Base-by-base conservation (phyloP, 2,888 invertebrate species). In the Athetis lepigone region DNA sequence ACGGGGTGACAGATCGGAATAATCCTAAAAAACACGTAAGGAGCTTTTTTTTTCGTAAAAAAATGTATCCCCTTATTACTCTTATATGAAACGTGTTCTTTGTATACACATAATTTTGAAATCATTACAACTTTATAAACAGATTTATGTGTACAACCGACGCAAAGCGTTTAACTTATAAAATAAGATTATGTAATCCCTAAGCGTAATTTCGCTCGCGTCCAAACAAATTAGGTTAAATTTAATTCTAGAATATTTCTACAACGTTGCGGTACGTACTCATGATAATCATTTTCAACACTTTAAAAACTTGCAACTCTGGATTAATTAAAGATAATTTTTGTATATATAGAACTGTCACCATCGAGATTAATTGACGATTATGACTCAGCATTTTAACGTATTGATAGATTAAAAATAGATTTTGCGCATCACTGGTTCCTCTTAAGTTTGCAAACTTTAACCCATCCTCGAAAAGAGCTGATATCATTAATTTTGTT, bases 321-420 rank as follows among this genome's bases (percentile, higher is more conserved):
- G 54, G 9, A 54, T 37, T 19, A 62, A 43, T 62, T 45, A 27
- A 52, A 73, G 2, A 39, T 59, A 16, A 46, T 33, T n/a, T 8
- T 27, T 11, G 11, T 49, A 40, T 55, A 43, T 56, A 54, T 64
- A 54, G 33, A 59, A n/a, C 56, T 70, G 47, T 79, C 63, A 66
- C 61, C 45, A 23, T 36, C 11, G 45, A 59, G 61, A 79, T 77
- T 73, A 65, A 73, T 55, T 57, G 58, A 60, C 27, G 19, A 54
- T 77, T 54, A 62, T 79, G 76, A 79, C 62, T 66, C 70, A 74
- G 74, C 76, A 42, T 19, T 7, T 4, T 5, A 45, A 47, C 23
- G 55, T 66, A 77, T 69, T 68, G 62, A 47, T 56, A 64, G 58
- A 75, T 75, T 71, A 67, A 56, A 66, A 66, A 79, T 79, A 72